These are phyloP conservation scores for Sarcophilus harrisii DNA, from an alignment of 2,797 vertebrate species.

Conservation along the genomic window DNA sequence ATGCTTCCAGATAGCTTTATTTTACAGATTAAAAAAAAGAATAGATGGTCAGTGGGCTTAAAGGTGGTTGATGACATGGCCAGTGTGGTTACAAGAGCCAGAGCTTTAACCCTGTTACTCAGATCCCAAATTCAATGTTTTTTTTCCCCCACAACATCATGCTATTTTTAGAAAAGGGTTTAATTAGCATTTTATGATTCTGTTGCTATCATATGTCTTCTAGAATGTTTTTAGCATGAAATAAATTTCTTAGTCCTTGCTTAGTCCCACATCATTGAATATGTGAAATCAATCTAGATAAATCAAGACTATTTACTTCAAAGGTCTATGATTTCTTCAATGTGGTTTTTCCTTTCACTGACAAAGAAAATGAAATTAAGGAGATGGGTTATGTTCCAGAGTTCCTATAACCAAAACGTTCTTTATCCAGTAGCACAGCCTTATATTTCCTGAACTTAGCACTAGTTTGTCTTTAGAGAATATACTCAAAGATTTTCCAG, in stretches of 20 bases:
- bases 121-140: not conserved
- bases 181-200: constrained; percentile 19
- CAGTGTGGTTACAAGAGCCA: not conserved
- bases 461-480: not conserved
- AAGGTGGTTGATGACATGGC: not conserved
- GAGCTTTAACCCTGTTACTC: not conserved
- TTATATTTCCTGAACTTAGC: not conserved
- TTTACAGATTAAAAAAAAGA: not conserved
- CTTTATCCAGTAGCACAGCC: not conserved
- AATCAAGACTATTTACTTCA: constrained; percentile 47
- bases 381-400: not conserved
- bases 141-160: not conserved
- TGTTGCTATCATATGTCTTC: constrained; percentile 13
- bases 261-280: constrained; percentile 56
- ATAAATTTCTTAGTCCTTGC: constrained; percentile 52
- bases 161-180: constrained; percentile 12
- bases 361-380: not conserved
- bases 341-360: not conserved
- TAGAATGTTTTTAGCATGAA: constrained; percentile 29
- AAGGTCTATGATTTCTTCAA: not conserved
- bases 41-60: not conserved
- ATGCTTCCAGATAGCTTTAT: not conserved
- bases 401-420: not conserved
- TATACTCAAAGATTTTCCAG: not conserved
- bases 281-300: constrained; percentile 48